Base-by-base conservation (phyloP, 2,797 vertebrate species). In the Tympanoctomys barrerae region DNA sequence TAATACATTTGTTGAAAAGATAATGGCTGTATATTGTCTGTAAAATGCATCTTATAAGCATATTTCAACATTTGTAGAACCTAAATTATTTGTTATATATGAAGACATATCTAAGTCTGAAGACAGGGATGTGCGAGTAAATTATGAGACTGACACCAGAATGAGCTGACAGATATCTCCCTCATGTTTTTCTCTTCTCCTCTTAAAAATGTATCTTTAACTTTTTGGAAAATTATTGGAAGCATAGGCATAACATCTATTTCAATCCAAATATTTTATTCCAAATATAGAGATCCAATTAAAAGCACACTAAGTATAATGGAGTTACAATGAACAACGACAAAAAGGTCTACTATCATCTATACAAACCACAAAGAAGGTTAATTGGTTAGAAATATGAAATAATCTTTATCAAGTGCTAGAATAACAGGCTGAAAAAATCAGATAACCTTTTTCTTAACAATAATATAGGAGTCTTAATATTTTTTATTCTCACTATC, bases 261-360 rank as follows among this genome's bases (percentile, higher is more conserved):
- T 93, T 95, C 90, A 96, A 61, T 88, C 77, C 12, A 96, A 94
- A 94, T 62, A 46, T 75, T 94, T 94, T 90, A 96, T 66, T 88
- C 79, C 11, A 96, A 94, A 94, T 77, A 33, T 10, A 28, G 28
- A 64, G 33, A 90, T 18, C 21, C 61, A 89, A 84, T 90, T 87
- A 96, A 54, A 54, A 95, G 96, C 2, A 80, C 0, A 75, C 10
- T 46, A 77, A 82, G 22, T 79, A 75, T 91, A 93, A 80, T 28
- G n/a, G 31, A 90, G 13, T 84, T 83, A 87, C 64, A 52, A 52
- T 62, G 46, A 88, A 83, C 36, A 70, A 59, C 22, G 57, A 59
- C 22, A 86, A 77, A 94, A 39, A 79, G 5, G 3, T 66, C 77
- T 83, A 82, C 18, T 46, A 83, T 16, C 39, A 22, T 79, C 12